Evolutionary conservation across 2,113 vertebrate genomes (phyloP), one percentile per base, ranked within the genome.

Genomic region (Alosa alosa): DNA sequence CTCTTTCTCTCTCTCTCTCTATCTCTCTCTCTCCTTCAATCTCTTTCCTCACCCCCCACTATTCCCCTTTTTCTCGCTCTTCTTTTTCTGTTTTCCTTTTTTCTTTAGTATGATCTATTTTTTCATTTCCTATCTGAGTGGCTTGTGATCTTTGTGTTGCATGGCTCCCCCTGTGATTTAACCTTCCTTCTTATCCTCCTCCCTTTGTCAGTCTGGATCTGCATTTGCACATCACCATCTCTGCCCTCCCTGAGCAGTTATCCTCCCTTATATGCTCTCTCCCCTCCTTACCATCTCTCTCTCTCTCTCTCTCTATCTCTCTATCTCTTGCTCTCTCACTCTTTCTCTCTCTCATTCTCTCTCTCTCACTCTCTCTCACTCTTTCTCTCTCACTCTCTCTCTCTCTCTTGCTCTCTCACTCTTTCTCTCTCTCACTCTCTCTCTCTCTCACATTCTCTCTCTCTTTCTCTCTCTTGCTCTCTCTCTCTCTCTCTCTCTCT

Each of bases 41-140:
- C 11, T 31, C 49, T 81, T 13, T 31, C 64, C 64, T 31, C 17
- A 41, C 20, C 22, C 44, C 81, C 20, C 50, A 8, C 52, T 83
- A 5, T 83, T 39, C 39, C 31, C 20, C 72, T 47, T 36, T 47
- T 85, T 81, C 81, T 39, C 52, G 41, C 88, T 83, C 46, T 81
- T 46, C 84, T 41, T 57, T 75, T 81, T 57, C 84, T 87, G 39
- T 22, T 81, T 84, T 88, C 82, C 87, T 84, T 93, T 90, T 92
- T 90, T 86, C 60, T 68, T 86, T 87, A 85, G 60, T 31, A 25
- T 55, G 52, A 68, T 68, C 25, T 68, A 68, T 68, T 68, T 31
- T 68, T 25, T 4, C 8, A 9, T 25, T 68, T 68, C 25, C 60
- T 22, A 25, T 68, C 60, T 25, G 60, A 31, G n/a, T 68, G 7